Base-by-base conservation (phyloP, 2,888 invertebrate genomes). In the Liposcelis brunnea region DNA sequence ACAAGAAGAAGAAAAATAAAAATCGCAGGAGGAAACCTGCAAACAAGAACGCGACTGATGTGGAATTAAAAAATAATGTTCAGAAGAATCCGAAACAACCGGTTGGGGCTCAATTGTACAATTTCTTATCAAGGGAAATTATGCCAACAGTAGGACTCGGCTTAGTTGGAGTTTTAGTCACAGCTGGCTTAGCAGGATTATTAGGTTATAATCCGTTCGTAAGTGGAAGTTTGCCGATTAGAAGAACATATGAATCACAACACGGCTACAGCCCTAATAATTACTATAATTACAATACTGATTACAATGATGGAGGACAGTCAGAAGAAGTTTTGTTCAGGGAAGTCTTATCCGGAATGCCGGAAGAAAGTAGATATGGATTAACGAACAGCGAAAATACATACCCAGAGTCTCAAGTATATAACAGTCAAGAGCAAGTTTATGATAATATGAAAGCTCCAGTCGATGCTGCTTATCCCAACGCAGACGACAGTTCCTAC, bases 61-160 rank as follows among this genome's bases (percentile, higher is more conserved):
- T 66, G 11, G 68, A 68, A 52, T 66, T 66, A 64, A 68, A 60
- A 48, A 45, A 49, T 19, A 12, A 31, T 43, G 7, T 44, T 32
- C 34, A 36, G 12, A 18, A 47, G 44, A 36, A 49, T 49, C 38
- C 36, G 15, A 47, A 47, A 31, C 45, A 5, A 33, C 44, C 2
- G 12, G 46, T 19, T 14, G 43, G 32, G n/a, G 31, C 14, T 43
- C 19, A 8, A 49, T 43, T 83, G 19, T 83, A 82, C 55, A 82
- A 80, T 55, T 83, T 80, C 55, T 62, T 83, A 34, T 80, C 81
- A 2, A 68, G 82, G 53, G 82, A 83, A 65, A 77, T 83, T 1
- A 81, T 83, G 77, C 82, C 83, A 1, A 79, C 80, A 26, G 79
- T 83, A 15, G 82, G 83, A 1, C 77, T 82, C 1, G 81, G 83